Conservation (phyloP, 2,888 invertebrate genomes). For the Heliconius ismenius region DNA sequence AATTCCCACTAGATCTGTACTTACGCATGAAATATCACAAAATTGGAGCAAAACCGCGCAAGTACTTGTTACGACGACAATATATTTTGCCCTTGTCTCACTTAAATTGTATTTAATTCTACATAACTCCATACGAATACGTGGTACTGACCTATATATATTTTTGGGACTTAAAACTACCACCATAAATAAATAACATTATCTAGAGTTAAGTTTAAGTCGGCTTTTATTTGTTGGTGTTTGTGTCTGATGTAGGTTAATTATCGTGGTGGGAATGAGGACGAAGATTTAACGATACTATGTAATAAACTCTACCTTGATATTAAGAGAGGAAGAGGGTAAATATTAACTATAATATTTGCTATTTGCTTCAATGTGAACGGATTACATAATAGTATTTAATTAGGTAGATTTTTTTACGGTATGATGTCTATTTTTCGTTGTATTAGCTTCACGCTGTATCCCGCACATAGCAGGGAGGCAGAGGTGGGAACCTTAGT, state of each 20-base stretch:
- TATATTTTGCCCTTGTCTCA: constrained; percentile 4
- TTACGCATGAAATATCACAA: too few species aligned
- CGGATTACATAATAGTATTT: not conserved
- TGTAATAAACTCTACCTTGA: not conserved
- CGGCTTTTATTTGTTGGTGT: not conserved
- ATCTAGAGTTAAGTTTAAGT: constrained; percentile 6
- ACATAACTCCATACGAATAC: not conserved
- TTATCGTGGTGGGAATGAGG: not conserved
- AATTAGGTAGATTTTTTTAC: too few species aligned
- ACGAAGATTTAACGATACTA: not conserved
- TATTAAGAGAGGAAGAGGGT: not conserved
- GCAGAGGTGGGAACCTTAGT: too few species aligned
- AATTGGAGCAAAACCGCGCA: too few species aligned
- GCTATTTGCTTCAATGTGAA: not conserved
- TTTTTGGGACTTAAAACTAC: constrained; percentile 9
- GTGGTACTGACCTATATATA: not conserved
- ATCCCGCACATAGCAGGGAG: too few species aligned
- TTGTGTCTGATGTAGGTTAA: constrained; percentile 15
- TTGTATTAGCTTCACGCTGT: too few species aligned
- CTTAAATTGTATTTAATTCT: constrained; percentile 14
- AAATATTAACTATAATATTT: not conserved
- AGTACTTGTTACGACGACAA: not conserved
- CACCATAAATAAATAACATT: constrained; percentile 18
- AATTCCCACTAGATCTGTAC: too few species aligned
- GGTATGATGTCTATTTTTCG: not conserved